phyloP scores from a whole-genome alignment of 2,888 invertebrate species.

The Diachrysia chrysitis region DNA sequence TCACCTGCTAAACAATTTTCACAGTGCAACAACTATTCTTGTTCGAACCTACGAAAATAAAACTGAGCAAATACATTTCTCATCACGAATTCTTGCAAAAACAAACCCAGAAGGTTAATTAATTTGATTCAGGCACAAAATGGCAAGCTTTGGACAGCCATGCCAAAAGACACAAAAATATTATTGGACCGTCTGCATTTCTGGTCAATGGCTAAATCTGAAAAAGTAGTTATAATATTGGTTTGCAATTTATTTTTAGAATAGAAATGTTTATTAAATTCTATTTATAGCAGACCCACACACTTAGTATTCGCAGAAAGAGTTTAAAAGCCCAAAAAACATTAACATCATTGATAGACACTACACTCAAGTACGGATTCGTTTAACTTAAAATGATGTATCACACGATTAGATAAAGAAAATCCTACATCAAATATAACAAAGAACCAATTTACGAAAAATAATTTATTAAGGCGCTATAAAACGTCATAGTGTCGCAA shows the following conservation, averaged over 20 bases:
- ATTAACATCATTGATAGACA: too few species aligned
- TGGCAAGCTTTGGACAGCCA: neutral
- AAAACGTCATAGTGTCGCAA: too few species aligned
- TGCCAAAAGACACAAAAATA: neutral
- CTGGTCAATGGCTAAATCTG: neutral
- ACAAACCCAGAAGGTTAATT: constrained; percentile 16
- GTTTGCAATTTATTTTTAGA: neutral
- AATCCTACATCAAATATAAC: too few species aligned
- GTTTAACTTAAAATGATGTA: too few species aligned
- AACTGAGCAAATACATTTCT: constrained; percentile 21
- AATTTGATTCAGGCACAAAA: neutral
- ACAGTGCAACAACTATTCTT: constrained; percentile 8
- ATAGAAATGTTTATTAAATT: too few species aligned
- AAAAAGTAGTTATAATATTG: neutral
- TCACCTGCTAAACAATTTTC: constrained; percentile 19
- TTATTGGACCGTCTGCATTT: neutral
- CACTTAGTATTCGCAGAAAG: neutral
- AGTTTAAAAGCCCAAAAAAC: too few species aligned
- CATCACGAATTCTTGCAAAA: neutral
- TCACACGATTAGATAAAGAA: too few species aligned
- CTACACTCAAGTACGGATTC: too few species aligned
- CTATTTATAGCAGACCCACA: too few species aligned
- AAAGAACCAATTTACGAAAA: too few species aligned
- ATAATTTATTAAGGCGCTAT: too few species aligned
- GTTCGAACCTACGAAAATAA: constrained; percentile 27